phyloP scores from a whole-genome alignment of 2,797 vertebrate genomes.

The Otolemur crassicaudatus region DNA sequence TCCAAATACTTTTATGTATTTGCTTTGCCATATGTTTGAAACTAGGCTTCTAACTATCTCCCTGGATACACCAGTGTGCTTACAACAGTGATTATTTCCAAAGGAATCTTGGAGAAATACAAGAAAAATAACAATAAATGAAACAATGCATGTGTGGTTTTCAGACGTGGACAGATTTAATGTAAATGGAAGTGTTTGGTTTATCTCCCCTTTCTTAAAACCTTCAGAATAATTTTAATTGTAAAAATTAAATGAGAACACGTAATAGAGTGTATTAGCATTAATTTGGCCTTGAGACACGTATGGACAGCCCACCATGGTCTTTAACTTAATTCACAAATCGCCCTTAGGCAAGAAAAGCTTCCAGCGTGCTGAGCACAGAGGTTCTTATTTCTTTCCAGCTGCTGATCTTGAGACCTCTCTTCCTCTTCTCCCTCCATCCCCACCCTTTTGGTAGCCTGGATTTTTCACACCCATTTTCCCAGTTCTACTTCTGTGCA shows the following conservation, averaged over 20 bases:
- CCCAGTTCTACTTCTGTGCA: background rate
- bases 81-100: conserved; percentile 48
- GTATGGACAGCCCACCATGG: background rate
- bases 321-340: conserved; percentile 3
- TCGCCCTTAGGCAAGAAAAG: background rate
- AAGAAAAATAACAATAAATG: conserved; percentile 52
- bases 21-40: conserved; percentile 72
- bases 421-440: background rate
- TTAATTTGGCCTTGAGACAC: background rate
- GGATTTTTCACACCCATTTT: background rate
- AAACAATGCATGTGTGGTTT: conserved; percentile 39
- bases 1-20: conserved; percentile 64
- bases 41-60: conserved; percentile 50
- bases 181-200: background rate
- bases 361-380: background rate
- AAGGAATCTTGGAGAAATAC: conserved; percentile 65
- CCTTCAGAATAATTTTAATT: conserved; percentile 12
- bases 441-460: background rate
- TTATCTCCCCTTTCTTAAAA: conserved; percentile 44
- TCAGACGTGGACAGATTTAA: conserved; percentile 29
- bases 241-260: background rate
- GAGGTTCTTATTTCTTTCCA: background rate
- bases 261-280: background rate
- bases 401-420: background rate
- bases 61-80: background rate